phyloP scores from a whole-genome alignment of 2,797 vertebrate genomes.

The Dallia pectoralis region DNA sequence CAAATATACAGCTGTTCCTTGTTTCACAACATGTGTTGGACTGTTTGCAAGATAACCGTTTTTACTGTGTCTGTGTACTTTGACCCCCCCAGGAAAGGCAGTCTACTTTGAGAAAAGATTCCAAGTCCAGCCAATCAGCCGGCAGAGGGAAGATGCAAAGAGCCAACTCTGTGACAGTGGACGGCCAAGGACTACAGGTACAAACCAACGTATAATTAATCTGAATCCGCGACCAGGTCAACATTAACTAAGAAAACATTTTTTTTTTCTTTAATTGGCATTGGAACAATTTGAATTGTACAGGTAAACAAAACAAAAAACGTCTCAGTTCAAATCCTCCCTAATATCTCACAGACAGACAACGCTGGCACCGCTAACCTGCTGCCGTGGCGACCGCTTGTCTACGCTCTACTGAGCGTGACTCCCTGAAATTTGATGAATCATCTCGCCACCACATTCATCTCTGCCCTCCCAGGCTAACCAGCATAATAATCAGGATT shows the following conservation, averaged over 20 bases:
- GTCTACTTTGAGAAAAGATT: conserved; percentile 86
- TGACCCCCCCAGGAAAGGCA: conserved; percentile 81
- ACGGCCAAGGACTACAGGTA: conserved; percentile 94
- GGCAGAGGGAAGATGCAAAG: conserved; percentile 88
- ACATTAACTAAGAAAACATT: background rate
- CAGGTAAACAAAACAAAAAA: conserved; percentile 25
- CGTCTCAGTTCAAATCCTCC: conserved; percentile 28
- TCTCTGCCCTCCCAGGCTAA: conserved; percentile 93
- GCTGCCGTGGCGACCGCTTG: conserved; percentile 72
- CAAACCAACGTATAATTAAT: background rate
- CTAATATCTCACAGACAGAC: conserved; percentile 45
- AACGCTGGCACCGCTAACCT: conserved; percentile 54
- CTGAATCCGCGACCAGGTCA: background rate
- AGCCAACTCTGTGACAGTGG: conserved; percentile 89
- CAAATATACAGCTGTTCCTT: background rate
- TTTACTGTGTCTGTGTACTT: conserved; percentile 28
- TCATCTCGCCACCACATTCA: conserved; percentile 91
- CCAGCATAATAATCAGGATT: conserved; percentile 99
- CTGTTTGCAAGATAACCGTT: background rate
- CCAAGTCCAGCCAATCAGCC: conserved; percentile 78
- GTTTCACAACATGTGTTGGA: background rate
- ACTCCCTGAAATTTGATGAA: conserved; percentile 83
- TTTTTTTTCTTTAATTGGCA: background rate
- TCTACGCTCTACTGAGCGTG: conserved; percentile 50
- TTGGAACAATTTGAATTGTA: conserved; percentile 29